Conservation (phyloP, 2,888 invertebrate genomes). For the Bhutanitis thaidina region DNA sequence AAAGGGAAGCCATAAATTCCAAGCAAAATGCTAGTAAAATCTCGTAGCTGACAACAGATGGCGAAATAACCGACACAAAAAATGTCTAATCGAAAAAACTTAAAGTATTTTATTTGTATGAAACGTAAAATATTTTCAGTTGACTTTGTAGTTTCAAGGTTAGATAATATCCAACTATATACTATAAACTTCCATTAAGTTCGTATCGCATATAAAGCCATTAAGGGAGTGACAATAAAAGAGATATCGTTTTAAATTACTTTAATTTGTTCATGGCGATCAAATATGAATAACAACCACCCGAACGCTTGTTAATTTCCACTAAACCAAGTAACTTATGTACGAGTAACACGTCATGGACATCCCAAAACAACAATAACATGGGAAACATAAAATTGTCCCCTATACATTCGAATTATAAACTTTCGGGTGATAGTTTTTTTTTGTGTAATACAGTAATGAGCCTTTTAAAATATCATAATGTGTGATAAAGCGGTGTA, state of each 20-base stretch:
- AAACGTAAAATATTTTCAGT: too few relatives aligned
- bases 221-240: conserved; percentile 32
- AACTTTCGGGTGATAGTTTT: conserved; percentile 45
- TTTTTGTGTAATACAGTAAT: conserved; percentile 60
- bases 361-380: conserved; percentile 66
- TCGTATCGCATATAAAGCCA: background rate
- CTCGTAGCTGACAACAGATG: too few relatives aligned
- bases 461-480: conserved; percentile 72
- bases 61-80: too few relatives aligned
- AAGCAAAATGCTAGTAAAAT: too few relatives aligned
- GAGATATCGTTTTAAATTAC: conserved; percentile 42
- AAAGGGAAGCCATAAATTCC: too few relatives aligned
- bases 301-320: conserved; percentile 43
- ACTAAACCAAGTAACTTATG: conserved; percentile 60
- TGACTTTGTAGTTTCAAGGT: too few relatives aligned
- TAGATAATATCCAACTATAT: too few relatives aligned
- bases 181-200: background rate
- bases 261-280: conserved; percentile 47
- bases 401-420: conserved; percentile 61
- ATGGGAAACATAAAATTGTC: conserved; percentile 68
- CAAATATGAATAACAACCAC: conserved; percentile 48
- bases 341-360: conserved; percentile 52
- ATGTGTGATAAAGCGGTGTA: conserved; percentile 69
- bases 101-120: too few relatives aligned
- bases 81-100: too few relatives aligned